Percentiles rank a stretch among this genome's conserved stretches.
phyloP scores from a whole-genome alignment of 2,797 vertebrate species.

The Myotis daubentonii region DNA sequence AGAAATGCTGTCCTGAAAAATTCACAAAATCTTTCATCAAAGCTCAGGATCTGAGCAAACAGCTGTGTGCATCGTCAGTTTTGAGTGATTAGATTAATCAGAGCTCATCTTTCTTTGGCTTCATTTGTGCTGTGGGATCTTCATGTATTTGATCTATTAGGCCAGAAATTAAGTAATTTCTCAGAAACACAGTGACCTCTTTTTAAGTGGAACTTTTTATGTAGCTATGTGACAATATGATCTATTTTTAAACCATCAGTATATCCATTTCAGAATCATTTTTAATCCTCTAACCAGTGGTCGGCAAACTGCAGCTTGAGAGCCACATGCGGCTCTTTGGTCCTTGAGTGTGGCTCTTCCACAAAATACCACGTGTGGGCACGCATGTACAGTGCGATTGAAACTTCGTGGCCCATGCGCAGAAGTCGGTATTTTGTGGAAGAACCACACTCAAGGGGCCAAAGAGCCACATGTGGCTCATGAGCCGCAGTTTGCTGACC shows the following conservation, averaged over 20 bases:
- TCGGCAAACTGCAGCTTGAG: too few species aligned
- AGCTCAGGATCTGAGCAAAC: constrained; percentile 25
- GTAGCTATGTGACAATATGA: neutral
- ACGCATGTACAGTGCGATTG: too few species aligned
- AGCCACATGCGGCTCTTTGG: too few species aligned
- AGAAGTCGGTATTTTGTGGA: too few species aligned
- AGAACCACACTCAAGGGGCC: too few species aligned
- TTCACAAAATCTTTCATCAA: neutral
- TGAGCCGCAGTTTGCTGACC: too few species aligned
- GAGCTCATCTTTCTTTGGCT: constrained; percentile 6
- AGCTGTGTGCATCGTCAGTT: neutral
- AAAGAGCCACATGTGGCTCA: too few species aligned
- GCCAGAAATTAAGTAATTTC: constrained; percentile 33
- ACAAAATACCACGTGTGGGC: too few species aligned
- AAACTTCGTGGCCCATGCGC: too few species aligned
- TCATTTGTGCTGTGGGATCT: neutral
- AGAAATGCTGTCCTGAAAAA: neutral
- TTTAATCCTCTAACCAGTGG: neutral
- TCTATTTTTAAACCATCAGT: neutral
- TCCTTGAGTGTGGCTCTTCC: too few species aligned
- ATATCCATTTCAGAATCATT: neutral
- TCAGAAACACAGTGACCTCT: constrained; percentile 29
- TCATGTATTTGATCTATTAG: neutral
- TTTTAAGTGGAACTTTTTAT: neutral
- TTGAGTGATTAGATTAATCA: constrained; percentile 48